Base-by-base conservation (phyloP, 2,888 invertebrate species). In the Campaea margaritaria region DNA sequence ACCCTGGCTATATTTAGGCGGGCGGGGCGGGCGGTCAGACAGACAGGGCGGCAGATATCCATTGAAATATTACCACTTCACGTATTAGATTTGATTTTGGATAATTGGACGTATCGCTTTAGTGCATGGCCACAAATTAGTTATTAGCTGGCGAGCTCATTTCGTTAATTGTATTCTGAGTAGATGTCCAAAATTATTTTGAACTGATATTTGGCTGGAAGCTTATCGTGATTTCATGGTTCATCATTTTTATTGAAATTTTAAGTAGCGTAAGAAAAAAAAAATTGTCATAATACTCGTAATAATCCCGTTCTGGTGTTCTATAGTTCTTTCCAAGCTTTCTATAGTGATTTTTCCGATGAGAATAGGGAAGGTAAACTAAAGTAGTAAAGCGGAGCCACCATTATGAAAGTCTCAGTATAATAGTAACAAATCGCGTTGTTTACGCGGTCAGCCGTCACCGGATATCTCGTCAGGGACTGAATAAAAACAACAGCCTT, bases 1-100 rank as follows among this genome's bases (percentile, higher is more conserved):
- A 51, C 66, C 68, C 67, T 36, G 62, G 73, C 66, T 69, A 70
- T 71, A 69, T 73, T 73, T 75, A 76, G 78, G 78, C 67, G 68
- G 58, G 72, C 66, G 65, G 58, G 64, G 74, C 60, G 74, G 62
- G 66, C 58, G 69, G 69, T 59, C 65, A 65, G 69, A 59, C 65
- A 60, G 69, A 59, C 65, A 41, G 64, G 63, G 62, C 65, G 63
- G 64, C 58, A 58, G 63, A 62, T 66, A 64, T 62, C 62, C 65
- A 68, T 64, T 66, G 67, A 68, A 72, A 72, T 73, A 75, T 74
- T 69, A 71, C 75, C 77, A 74, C 71, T 75, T 71, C 72, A 72
- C 64, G 72, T 73, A 77, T 71, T 76, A 76, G 71, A 71, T 76
- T 72, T 76, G 72, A 66, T 67, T 67, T 67, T 64, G 62, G 62